These are phyloP conservation scores for Steinernema feltiae DNA, from an alignment of 1,140 invertebrate species.

Conservation along the genomic window DNA sequence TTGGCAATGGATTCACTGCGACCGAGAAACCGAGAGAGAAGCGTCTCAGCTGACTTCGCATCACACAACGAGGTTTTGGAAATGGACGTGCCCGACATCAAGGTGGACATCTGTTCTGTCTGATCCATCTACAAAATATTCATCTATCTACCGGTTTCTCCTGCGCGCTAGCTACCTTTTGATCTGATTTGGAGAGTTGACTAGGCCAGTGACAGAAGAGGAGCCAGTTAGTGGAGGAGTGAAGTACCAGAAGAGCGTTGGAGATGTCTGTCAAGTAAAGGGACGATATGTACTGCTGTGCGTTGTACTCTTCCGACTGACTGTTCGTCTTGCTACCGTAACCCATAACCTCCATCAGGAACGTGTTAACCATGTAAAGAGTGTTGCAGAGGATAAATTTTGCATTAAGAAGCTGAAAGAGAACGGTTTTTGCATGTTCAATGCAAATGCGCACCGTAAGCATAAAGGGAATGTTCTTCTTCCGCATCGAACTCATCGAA, in stretches of 20 bases:
- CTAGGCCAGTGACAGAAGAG: constrained; percentile 54
- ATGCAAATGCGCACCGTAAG: constrained; percentile 36
- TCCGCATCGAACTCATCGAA: not conserved
- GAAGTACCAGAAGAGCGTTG: constrained; percentile 46
- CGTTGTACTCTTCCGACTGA: not conserved
- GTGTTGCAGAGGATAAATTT: constrained; percentile 58
- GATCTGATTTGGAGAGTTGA: not conserved
- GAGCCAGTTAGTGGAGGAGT: constrained; percentile 52
- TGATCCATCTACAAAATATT: constrained; percentile 19
- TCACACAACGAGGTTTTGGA: constrained; percentile 39
- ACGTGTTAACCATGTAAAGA: constrained; percentile 56
- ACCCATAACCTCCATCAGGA: constrained; percentile 52
- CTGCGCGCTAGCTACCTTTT: not conserved
- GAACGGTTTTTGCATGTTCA: not conserved
- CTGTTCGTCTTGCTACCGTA: constrained; percentile 49
- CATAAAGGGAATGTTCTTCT: constrained; percentile 49
- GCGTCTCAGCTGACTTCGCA: constrained; percentile 29
- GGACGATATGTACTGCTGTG: constrained; percentile 47
- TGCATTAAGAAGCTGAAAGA: constrained; percentile 48
- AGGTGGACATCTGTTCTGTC: constrained; percentile 12
- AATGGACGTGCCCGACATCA: not conserved
- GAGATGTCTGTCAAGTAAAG: constrained; percentile 56
- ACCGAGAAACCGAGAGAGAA: constrained; percentile 33
- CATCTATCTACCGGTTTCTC: not conserved
- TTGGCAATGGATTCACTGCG: constrained; percentile 33